These are phyloP conservation scores for Aphrocallistes beatrix DNA, from an alignment of 37 sponge, comb jelly and placozoan species.

Conservation along the genomic window DNA sequence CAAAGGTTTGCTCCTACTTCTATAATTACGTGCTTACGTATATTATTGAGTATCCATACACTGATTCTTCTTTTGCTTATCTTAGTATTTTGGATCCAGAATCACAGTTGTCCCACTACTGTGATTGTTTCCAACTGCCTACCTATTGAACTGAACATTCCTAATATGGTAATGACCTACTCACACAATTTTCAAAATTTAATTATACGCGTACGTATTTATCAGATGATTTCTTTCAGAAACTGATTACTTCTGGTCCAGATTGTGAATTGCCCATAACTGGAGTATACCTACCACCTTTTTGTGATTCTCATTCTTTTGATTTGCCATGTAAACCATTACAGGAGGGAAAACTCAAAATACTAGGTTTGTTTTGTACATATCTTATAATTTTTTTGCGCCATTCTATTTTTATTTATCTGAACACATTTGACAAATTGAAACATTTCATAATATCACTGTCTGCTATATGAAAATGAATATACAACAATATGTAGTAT, in stretches of 20 bases:
- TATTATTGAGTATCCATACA: neutral
- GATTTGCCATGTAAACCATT: neutral
- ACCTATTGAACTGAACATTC: neutral
- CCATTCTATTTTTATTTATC: neutral
- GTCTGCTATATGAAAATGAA: too few species aligned
- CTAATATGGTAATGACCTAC: slow-evolving; percentile 17
- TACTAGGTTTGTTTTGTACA: neutral
- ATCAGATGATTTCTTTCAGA: neutral
- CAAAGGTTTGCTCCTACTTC: neutral
- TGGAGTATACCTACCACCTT: neutral
- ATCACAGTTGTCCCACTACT: neutral
- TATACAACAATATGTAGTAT: too few species aligned
- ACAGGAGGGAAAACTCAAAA: neutral
- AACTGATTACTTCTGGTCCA: neutral
- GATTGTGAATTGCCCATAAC: slow-evolving; percentile 6
- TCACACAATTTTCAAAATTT: too few species aligned
- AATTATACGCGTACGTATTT: too few species aligned
- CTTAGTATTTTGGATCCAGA: slow-evolving; percentile 3
- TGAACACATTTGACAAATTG: too few species aligned
- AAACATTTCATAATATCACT: too few species aligned
- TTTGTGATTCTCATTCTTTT: slow-evolving; percentile 6
- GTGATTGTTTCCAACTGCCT: neutral
- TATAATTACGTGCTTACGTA: neutral
- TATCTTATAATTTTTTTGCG: neutral
- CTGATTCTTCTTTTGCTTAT: neutral